phyloP scores from a whole-genome alignment of 2,888 invertebrate genomes.

The Schizotus pectinicornis region DNA sequence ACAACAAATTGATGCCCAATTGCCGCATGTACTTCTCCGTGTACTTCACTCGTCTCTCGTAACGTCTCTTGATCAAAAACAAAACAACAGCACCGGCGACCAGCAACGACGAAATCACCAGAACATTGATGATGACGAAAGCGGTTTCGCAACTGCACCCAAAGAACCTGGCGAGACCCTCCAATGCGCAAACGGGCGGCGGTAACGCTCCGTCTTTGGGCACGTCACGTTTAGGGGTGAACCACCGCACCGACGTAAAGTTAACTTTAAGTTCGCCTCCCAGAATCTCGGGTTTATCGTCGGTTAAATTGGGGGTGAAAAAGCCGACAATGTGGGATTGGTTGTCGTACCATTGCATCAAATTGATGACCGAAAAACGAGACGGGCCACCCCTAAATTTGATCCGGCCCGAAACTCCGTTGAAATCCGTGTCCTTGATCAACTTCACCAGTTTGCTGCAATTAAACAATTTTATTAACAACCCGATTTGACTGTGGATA shows the following conservation, averaged over 20 bases:
- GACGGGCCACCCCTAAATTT: conserved; percentile 74
- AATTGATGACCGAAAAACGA: conserved; percentile 66
- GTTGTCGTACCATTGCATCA: conserved; percentile 66
- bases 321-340: conserved; percentile 62
- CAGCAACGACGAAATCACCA: conserved; percentile 63
- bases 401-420: conserved; percentile 76
- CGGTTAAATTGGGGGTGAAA: conserved; percentile 64
- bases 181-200: conserved; percentile 69
- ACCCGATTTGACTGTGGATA: conserved; percentile 6
- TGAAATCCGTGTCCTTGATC: conserved; percentile 71
- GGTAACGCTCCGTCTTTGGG: conserved; percentile 74
- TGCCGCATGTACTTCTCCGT: conserved; percentile 75
- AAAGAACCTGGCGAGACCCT: conserved; percentile 70
- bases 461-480: conserved; percentile 1
- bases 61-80: conserved; percentile 73
- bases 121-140: conserved; percentile 69
- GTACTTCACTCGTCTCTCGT: conserved; percentile 69
- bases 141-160: conserved; percentile 77
- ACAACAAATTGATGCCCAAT: conserved; percentile 68
- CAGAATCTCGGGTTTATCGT: conserved; percentile 57
- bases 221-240: conserved; percentile 62
- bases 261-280: conserved; percentile 65
- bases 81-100: conserved; percentile 64
- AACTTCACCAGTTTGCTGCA: conserved; percentile 66
- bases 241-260: conserved; percentile 67